Base-by-base conservation (phyloP, 1,140 invertebrate species). In the Polypedilum pembai region DNA sequence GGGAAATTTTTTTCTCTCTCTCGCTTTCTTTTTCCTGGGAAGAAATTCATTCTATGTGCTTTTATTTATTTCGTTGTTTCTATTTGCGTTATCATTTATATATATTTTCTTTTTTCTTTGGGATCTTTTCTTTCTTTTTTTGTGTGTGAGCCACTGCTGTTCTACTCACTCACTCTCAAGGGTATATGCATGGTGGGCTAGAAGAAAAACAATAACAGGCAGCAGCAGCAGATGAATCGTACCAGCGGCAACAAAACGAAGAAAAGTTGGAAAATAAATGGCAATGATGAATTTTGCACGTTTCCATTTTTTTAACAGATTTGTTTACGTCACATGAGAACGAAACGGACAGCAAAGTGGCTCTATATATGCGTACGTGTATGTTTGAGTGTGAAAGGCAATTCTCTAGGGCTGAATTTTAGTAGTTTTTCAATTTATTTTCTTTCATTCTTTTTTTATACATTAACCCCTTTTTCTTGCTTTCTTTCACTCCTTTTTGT, bases 391-490 rank as follows among this genome's bases (percentile, higher is more conserved):
- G n/a, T n/a, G n/a, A 56, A 56, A 15, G 45, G 45, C 7, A 56
- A 56, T 56, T 56, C 45, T 56, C 45, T 12, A 15, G 45, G 45
- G 45, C 45, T 56, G n/a, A 56, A 56, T 56, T 56, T 56, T 56
- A 56, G 45, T 56, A 56, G 45, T 56, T 56, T 56, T 56, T 56
- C 45, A 56, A 56, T 56, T 56, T 56, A 56, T 56, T 56, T 56
- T 45, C n/a, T 56, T 56, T 45, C 41, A 45, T 10, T 56, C n/a
- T 56, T 4, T 56, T 56, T 56, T 45, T 56, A n/a, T 56, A 56
- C 45, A 56, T 56, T 56, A 56, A 56, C 45, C 45, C 45, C 45
- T 56, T 56, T 56, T 56, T 45, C 41, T 45, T 45, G 41, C 8
- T 45, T 56, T 12, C n/a, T 56, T 12, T 15, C 45, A n/a, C 45